These are phyloP conservation scores for Trilocha varians DNA, from an alignment of 2,888 invertebrate species.

Conservation along the genomic window DNA sequence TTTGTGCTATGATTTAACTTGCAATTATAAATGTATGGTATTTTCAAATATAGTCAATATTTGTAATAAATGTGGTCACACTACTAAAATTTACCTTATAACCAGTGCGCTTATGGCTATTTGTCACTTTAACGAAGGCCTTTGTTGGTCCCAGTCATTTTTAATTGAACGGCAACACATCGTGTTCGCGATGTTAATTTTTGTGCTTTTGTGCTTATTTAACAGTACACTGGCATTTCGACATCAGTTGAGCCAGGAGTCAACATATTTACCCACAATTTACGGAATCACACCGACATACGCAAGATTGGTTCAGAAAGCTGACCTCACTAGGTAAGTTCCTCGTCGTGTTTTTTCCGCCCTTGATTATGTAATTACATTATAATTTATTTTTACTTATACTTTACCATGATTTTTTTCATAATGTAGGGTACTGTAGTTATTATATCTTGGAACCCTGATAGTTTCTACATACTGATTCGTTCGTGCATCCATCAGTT, in stretches of 20 bases:
- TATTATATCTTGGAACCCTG: too few species aligned
- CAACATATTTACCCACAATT: conserved; percentile 77
- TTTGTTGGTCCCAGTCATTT: too few species aligned
- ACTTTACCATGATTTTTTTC: conserved; percentile 20
- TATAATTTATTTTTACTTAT: conserved; percentile 11
- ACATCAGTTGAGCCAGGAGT: conserved; percentile 53
- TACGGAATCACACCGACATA: conserved; percentile 96
- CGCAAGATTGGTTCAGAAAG: conserved; percentile 89
- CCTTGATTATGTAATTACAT: conserved; percentile 53
- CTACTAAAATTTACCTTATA: too few species aligned
- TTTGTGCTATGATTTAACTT: too few species aligned
- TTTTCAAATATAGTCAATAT: too few species aligned
- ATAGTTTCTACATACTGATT: too few species aligned
- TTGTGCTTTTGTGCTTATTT: conserved; percentile 58
- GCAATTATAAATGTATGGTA: too few species aligned
- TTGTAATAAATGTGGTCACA: too few species aligned
- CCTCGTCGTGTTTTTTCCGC: conserved; percentile 41
- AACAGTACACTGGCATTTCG: conserved; percentile 58
- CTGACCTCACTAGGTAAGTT: conserved; percentile 87
- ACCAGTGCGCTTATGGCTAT: too few species aligned
- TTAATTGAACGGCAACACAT: conserved; percentile 67
- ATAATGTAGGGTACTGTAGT: background rate
- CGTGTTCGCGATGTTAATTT: conserved; percentile 59
- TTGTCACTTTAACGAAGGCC: too few species aligned
- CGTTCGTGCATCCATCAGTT: too few species aligned